These are phyloP conservation scores for Drosophila arizonae DNA, from an alignment of 1,140 invertebrate genomes.

Conservation along the genomic window DNA sequence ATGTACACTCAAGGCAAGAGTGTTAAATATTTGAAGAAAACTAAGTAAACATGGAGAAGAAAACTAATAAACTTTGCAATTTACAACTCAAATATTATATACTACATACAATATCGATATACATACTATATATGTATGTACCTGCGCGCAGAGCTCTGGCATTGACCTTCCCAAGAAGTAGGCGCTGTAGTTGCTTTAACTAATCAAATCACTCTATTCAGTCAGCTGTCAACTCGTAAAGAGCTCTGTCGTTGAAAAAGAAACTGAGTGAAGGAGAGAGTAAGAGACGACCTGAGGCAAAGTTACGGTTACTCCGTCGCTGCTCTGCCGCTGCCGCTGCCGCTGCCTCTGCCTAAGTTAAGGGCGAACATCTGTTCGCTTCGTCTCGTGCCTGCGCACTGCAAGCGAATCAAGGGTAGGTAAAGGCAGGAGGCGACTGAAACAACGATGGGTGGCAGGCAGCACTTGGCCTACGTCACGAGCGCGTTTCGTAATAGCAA, in stretches of 20 bases:
- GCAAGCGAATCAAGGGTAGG: conserved; percentile 6
- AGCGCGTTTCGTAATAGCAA: conserved; percentile 64
- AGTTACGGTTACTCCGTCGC: not conserved
- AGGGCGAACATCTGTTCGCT: conserved; percentile 56
- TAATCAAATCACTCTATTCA: conserved; percentile 1
- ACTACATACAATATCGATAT: not conserved
- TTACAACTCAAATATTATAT: not conserved
- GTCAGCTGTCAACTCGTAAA: conserved; percentile 31
- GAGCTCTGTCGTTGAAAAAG: conserved; percentile 33
- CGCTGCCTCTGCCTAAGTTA: not conserved
- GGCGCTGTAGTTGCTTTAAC: not conserved
- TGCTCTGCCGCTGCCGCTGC: not conserved
- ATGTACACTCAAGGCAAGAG: too few species aligned
- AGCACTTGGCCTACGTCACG: conserved; percentile 48
- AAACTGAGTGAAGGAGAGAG: not conserved
- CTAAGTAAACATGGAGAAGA: not conserved
- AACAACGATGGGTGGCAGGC: not conserved
- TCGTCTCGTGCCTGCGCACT: conserved; percentile 12
- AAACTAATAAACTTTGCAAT: conserved; percentile 1
- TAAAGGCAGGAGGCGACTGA: not conserved
- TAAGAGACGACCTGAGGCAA: not conserved
- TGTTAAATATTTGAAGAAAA: conserved; percentile 2
- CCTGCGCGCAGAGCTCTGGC: not conserved
- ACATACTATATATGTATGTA: not conserved
- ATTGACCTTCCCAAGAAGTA: conserved; percentile 11